Evolutionary conservation across 2,113 vertebrate genomes (phyloP).

Genomic region (Cyanoliseus patagonus): DNA sequence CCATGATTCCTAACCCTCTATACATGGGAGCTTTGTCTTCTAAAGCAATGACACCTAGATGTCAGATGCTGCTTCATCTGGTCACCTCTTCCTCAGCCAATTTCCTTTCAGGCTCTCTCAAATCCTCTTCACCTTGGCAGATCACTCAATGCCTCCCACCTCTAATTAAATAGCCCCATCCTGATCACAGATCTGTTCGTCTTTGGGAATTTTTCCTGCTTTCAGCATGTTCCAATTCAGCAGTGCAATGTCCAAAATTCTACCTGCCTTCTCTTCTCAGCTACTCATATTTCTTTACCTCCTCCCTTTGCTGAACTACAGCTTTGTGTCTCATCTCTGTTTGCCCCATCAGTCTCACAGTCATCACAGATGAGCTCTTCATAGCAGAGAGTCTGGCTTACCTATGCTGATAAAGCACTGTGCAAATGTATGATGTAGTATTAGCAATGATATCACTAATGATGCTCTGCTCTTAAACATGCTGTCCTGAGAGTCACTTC

Average conservation of each 20-base stretch:
- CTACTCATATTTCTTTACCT: neutral
- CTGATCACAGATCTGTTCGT: neutral
- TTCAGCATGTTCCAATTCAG: neutral
- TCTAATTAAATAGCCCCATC: neutral
- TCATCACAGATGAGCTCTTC: neutral
- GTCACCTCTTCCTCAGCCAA: neutral
- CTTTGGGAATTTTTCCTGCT: neutral
- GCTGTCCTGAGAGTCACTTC: neutral
- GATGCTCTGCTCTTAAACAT: neutral
- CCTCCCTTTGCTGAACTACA: neutral
- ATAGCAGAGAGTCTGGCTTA: neutral
- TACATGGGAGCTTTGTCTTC: neutral
- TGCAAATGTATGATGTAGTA: neutral
- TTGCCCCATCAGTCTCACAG: neutral
- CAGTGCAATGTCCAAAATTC: neutral
- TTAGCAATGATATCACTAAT: conserved; percentile 8
- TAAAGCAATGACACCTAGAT: neutral
- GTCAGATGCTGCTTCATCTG: neutral
- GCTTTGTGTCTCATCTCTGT: neutral
- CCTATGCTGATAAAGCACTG: neutral
- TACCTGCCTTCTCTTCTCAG: neutral
- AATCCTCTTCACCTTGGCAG: neutral
- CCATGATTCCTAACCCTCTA: neutral
- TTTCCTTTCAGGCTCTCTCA: neutral
- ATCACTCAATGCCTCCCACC: neutral